Base-by-base conservation (phyloP, 2,113 vertebrate genomes). In the Eclectus roratus region DNA sequence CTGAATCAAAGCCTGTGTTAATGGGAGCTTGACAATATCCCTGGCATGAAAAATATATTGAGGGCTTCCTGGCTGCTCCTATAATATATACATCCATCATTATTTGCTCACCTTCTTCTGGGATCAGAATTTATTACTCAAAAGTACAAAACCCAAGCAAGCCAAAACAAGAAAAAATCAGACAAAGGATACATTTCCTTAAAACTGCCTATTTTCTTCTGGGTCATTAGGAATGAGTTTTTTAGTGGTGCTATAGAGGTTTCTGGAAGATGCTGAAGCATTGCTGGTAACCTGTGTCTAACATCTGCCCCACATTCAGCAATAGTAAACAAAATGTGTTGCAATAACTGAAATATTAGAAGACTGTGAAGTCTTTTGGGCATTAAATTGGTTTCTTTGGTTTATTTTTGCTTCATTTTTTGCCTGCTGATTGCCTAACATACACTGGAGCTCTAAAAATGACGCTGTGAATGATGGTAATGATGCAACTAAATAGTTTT, bases 51-150 rank as follows among this genome's bases (percentile, higher is more conserved):
- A 27, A 43, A 73, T 92, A 74, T 46, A 93, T 29, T 80, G 72
- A 88, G 79, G 80, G 19, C 12, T 78, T 89, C 91, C 77, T 71
- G 77, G 33, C 20, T 81, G 72, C 61, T 96, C 41, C 44, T 93
- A 84, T 91, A 95, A 71, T 73, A 74, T 84, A 55, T 33, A 81
- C 0, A 2, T 72, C 83, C 39, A 76, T 65, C 56, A 68, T 55
- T 80, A 86, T 78, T 94, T 95, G 46, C 91, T 81, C 69, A 86
- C 61, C 27, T 91, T 80, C 63, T 76, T 76, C 55, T 91, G 60
- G 29, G 39, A 92, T 78, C 49, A 76, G 65, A 91, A n/a, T 71
- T 89, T 91, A 81, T 68, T 60, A 89, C 74, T 86, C 49, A 56
- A 78, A 47, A 91, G 43, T 93, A 86, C n/a, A 83, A 93, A 93